Conservation (phyloP, 2,888 invertebrate species). For the Lobophora halterata region DNA sequence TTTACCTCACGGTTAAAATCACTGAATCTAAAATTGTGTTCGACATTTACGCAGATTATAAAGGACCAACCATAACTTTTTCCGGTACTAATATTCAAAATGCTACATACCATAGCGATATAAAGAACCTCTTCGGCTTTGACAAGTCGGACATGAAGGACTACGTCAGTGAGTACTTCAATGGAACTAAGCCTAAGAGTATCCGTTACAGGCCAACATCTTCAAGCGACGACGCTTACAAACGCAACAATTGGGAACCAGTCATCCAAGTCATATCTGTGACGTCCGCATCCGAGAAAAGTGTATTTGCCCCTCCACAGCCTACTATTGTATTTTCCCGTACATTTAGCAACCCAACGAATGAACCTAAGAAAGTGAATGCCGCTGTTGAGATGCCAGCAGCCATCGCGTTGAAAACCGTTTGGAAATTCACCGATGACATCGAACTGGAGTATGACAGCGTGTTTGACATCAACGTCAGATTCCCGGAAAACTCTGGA, state of each 20-base stretch:
- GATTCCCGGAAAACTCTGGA: slow-evolving; percentile 9
- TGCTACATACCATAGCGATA: slow-evolving; percentile 1
- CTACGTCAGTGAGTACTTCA: slow-evolving; percentile 10
- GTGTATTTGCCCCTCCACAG: not conserved
- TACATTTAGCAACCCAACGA: slow-evolving; percentile 13
- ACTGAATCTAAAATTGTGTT: slow-evolving; percentile 14
- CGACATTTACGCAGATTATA: slow-evolving; percentile 8
- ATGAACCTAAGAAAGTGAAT: slow-evolving; percentile 6
- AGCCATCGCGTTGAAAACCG: slow-evolving; percentile 12
- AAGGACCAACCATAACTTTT: slow-evolving; percentile 7
- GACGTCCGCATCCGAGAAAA: slow-evolving; percentile 6
- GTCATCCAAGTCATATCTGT: slow-evolving; percentile 7
- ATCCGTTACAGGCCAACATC: slow-evolving; percentile 7
- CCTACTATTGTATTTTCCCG: slow-evolving; percentile 1
- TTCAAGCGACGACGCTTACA: slow-evolving; percentile 1
- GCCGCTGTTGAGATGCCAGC: slow-evolving; percentile 15
- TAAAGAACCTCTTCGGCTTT: slow-evolving; percentile 9
- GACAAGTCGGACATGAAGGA: slow-evolving; percentile 9
- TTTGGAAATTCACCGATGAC: slow-evolving; percentile 3
- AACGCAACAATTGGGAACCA: slow-evolving; percentile 13
- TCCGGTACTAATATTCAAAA: slow-evolving; percentile 5
- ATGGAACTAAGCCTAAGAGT: slow-evolving; percentile 14
- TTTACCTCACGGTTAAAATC: too few relatives aligned
- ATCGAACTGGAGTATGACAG: slow-evolving; percentile 6
- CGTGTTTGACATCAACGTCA: slow-evolving; percentile 16